Evolutionary conservation across 2,797 vertebrate genomes (phyloP).

Genomic region (Allobates femoralis): DNA sequence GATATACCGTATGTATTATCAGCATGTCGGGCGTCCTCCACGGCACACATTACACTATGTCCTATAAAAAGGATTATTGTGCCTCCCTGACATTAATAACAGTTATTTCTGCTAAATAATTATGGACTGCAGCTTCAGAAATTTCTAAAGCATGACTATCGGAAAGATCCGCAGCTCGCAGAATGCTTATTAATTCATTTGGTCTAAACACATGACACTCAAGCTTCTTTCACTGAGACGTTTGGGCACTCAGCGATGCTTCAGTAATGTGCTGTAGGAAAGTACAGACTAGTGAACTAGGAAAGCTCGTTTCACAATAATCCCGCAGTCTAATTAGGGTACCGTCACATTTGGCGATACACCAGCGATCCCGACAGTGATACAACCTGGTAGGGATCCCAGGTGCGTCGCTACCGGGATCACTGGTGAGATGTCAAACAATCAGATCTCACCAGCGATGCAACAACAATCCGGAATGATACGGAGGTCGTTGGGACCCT

Average conservation of each 20-base stretch:
- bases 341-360: too few relatives aligned
- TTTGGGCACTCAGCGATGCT: background rate
- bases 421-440: too few relatives aligned
- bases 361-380: too few relatives aligned
- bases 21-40: background rate
- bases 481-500: too few relatives aligned
- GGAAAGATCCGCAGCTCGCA: background rate
- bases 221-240: background rate
- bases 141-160: background rate
- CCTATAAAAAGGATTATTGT: background rate
- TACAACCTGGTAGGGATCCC: too few relatives aligned
- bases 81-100: conserved; percentile 16
- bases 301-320: too few relatives aligned
- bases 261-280: background rate
- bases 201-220: background rate
- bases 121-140: background rate
- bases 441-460: too few relatives aligned
- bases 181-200: background rate
- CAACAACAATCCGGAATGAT: too few relatives aligned
- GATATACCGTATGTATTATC: background rate
- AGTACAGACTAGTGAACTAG: background rate
- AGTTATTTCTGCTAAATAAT: conserved; percentile 18
- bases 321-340: too few relatives aligned
- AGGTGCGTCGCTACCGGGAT: too few relatives aligned
- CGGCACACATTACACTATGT: background rate